A percentile compares a stretch with the other conserved stretches of the same genome.
These are phyloP conservation scores for Synaphobranchus kaupii DNA, from an alignment of 2,797 vertebrate species.

Conservation along the genomic window DNA sequence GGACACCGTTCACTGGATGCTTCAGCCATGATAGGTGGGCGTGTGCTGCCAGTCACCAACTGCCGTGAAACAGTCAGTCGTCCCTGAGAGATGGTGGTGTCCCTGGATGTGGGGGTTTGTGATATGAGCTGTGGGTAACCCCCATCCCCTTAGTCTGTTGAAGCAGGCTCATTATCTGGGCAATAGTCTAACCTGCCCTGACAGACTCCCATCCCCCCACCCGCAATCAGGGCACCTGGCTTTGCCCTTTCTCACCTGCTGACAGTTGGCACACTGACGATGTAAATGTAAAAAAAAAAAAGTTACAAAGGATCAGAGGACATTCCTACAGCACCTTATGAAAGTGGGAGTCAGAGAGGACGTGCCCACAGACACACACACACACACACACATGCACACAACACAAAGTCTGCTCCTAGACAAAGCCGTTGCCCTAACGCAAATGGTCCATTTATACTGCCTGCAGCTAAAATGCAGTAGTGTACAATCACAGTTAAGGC, in stretches of 20 bases:
- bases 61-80: not conserved
- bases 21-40: conserved; percentile 8
- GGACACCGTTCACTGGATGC: conserved; percentile 59
- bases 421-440: not conserved
- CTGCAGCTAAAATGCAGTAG: not conserved
- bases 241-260: no score
- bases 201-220: no score
- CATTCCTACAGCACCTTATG: no score
- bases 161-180: no score
- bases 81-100: not conserved
- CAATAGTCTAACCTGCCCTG: no score
- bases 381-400: not conserved
- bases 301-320: no score
- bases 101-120: not conserved
- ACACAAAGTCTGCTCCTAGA: not conserved
- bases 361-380: no score
- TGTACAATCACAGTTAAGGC: not conserved
- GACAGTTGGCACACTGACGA: no score
- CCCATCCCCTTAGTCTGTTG: no score
- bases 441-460: not conserved
- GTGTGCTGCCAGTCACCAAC: not conserved
- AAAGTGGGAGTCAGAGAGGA: no score
- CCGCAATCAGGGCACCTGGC: no score
- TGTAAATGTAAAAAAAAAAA: no score
- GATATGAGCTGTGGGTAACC: not conserved